Base-by-base conservation (phyloP, 2,113 vertebrate genomes). In the Zosterops hypoxanthus region DNA sequence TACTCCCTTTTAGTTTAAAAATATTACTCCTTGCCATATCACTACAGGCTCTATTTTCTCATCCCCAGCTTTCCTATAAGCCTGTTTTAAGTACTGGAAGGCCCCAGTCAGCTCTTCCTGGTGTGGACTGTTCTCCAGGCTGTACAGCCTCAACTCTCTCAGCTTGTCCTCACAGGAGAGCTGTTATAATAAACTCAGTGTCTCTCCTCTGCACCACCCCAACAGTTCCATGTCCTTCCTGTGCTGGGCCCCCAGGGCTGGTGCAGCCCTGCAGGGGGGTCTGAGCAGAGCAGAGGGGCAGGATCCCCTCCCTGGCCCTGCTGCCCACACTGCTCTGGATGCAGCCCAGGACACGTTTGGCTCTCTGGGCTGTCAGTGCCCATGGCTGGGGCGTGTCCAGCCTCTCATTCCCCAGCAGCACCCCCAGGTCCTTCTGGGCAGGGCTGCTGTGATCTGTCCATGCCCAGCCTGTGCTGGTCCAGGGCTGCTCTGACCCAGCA, bases 111-210 rank as follows among this genome's bases (percentile, higher is more conserved):
- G 29, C 13, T 75, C 20, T 50, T 29, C 17, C 12, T 1, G 1
- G 1, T 82, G 12, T 5, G 1, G 49, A 28, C 33, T 69, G 50
- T 31, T 66, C 26, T 86, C 50, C 9, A 36, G 59, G 36, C 17
- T 28, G 14, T 64, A 65, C 15, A 59, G 50, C 4, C 14, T 11
- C 57, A 71, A 12, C 12, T 49, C 6, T 57, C 49, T 44, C 33
- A 60, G 13, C 10, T 12, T 29, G 1, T 57, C 16, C 2, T 44
- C 53, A 29, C 0, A 44, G 20, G 9, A 90, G 12, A 61, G 6
- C 6, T 16, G 13, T 6, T 71, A 10, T 36, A 16, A 56, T 14
- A 6, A 64, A n/a, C 1, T 64, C 2, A 0, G 5, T 55, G 69
- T 11, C 23, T 7, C 5, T 64, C 21, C 18, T 64, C 18, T 18